A percentile compares a stretch with the other conserved stretches of the same genome.
Evolutionary conservation across 2,113 vertebrate genomes (phyloP).

Genomic region (Ginglymostoma cirratum): DNA sequence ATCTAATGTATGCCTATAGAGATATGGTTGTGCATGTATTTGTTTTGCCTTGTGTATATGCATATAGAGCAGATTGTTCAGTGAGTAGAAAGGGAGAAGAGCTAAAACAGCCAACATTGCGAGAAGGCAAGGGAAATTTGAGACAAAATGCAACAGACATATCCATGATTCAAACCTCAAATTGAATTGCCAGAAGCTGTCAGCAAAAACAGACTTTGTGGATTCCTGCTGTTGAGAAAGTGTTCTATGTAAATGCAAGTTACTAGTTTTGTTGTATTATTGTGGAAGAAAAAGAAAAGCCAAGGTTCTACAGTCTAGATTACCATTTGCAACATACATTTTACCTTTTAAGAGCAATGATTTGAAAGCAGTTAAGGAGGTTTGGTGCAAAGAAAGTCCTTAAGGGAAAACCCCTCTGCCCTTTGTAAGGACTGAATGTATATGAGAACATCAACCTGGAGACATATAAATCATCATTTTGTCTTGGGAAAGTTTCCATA

Average conservation of each 20-base stretch:
- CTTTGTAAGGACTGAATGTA: background rate
- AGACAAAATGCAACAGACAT: background rate
- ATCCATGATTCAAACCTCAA: background rate
- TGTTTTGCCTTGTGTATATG: background rate
- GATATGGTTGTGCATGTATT: background rate
- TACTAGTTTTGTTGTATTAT: background rate
- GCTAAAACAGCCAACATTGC: background rate
- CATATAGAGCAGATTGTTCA: background rate
- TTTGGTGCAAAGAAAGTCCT: background rate
- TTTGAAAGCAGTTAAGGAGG: background rate
- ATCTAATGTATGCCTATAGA: background rate
- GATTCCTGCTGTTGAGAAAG: background rate
- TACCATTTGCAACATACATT: background rate
- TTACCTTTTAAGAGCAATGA: background rate
- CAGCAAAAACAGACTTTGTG: background rate
- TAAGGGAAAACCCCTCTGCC: background rate
- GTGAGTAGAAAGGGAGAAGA: background rate
- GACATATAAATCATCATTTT: background rate
- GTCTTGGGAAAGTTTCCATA: background rate
- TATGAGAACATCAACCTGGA: background rate
- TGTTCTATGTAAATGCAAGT: background rate
- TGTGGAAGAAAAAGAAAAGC: background rate
- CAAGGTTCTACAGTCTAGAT: background rate
- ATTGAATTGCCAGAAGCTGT: background rate
- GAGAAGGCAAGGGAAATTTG: background rate